Percentiles rank a stretch among this genome's conserved stretches.
Conservation (phyloP, 2,797 vertebrate species). For the Ispidina lecontei region DNA sequence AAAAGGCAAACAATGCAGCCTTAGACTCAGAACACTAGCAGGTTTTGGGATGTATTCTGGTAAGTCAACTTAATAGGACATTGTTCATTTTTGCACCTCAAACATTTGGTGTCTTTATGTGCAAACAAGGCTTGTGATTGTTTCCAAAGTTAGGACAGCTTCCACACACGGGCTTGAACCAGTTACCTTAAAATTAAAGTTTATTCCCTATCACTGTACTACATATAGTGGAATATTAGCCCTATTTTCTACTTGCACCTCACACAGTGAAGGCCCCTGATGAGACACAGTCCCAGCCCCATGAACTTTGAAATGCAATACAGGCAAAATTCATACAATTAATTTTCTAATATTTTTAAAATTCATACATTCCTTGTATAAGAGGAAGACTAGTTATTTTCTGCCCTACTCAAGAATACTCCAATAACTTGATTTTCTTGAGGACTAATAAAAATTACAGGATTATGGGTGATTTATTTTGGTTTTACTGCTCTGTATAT, state of each 20-base stretch:
- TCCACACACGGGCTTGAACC: background rate
- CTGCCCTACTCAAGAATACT: background rate
- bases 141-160: background rate
- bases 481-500: slow-evolving; percentile 7
- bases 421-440: background rate
- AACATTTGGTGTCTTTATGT: background rate
- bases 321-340: background rate
- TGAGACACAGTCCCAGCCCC: background rate
- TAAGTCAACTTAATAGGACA: background rate
- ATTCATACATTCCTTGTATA: background rate
- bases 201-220: background rate
- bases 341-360: too few species aligned
- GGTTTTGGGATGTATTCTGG: background rate
- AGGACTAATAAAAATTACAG: background rate
- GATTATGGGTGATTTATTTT: background rate
- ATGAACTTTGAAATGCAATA: background rate
- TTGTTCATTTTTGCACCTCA: background rate
- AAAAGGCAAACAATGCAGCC: background rate
- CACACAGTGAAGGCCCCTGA: background rate
- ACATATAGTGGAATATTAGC: background rate
- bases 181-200: background rate
- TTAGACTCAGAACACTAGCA: background rate
- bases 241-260: background rate
- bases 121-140: background rate
- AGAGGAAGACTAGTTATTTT: background rate